These are phyloP conservation scores for Crenichthys baileyi DNA, from an alignment of 2,797 vertebrate genomes.

Conservation along the genomic window DNA sequence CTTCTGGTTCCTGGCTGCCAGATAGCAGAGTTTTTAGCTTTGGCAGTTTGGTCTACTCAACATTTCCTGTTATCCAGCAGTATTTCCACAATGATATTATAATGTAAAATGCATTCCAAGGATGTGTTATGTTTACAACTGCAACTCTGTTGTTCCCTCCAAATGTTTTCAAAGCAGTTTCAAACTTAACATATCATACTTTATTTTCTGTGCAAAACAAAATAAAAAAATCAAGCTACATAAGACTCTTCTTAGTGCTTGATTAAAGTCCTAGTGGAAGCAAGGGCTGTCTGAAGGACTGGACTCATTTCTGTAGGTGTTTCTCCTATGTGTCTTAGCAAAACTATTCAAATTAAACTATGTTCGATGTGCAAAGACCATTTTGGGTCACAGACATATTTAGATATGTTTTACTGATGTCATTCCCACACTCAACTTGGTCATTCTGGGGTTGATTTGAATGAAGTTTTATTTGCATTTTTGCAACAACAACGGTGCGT, in stretches of 20 bases:
- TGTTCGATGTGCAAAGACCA: background rate
- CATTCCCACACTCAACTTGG: background rate
- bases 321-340: background rate
- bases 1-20: conserved; percentile 23
- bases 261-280: conserved; percentile 12
- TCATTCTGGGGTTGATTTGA: background rate
- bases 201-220: background rate
- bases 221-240: background rate
- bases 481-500: background rate
- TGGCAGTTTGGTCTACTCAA: background rate
- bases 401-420: background rate
- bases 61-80: background rate
- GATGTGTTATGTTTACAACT: background rate
- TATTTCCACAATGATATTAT: background rate
- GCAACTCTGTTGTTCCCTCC: background rate
- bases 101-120: background rate
- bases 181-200: background rate
- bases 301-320: background rate
- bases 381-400: background rate
- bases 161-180: background rate
- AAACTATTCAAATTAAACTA: background rate
- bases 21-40: conserved; percentile 22
- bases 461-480: background rate
- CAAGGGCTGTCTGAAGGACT: no score
- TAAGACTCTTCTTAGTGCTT: background rate